Conservation (phyloP, 2,888 invertebrate genomes). For the Frankliniella fusca region DNA sequence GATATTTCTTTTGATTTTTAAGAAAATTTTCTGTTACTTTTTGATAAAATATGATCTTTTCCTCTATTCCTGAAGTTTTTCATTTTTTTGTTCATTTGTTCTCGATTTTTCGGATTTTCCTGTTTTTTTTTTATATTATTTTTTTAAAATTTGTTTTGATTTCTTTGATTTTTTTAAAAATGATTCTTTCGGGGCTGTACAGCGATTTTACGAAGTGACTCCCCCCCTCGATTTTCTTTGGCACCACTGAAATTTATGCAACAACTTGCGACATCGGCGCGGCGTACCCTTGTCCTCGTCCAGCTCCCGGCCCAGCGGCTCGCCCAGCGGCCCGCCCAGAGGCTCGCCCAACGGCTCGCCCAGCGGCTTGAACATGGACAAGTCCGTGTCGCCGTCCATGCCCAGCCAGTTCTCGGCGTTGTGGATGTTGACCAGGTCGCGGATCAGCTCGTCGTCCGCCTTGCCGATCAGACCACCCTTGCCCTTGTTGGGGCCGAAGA, state of each 20-base stretch:
- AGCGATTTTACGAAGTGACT: no score
- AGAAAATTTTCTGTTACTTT: no score
- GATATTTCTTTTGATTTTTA: no score
- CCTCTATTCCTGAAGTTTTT: no score
- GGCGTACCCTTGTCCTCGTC: constrained; percentile 46
- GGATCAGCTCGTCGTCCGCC: constrained; percentile 80
- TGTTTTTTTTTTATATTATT: no score
- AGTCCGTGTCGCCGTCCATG: constrained; percentile 81
- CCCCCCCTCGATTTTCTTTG: no score
- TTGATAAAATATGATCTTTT: no score
- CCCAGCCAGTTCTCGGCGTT: constrained; percentile 93
- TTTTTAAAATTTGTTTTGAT: no score
- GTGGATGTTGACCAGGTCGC: constrained; percentile 85
- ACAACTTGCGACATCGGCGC: neutral
- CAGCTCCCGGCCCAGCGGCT: constrained; percentile 23
- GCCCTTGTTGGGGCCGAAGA: constrained; percentile 91
- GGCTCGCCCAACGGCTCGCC: constrained; percentile 36
- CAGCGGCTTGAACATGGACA: constrained; percentile 69
- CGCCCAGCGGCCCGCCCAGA: constrained; percentile 35
- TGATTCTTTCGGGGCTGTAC: constrained; percentile 9
- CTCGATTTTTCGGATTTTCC: no score
- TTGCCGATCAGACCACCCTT: constrained; percentile 85
- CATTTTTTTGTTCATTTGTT: no score
- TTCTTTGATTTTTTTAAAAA: neutral
- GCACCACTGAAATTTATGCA: no score